phyloP scores from a whole-genome alignment of 2,113 vertebrate genomes.

The Lichenostomus cassidix region DNA sequence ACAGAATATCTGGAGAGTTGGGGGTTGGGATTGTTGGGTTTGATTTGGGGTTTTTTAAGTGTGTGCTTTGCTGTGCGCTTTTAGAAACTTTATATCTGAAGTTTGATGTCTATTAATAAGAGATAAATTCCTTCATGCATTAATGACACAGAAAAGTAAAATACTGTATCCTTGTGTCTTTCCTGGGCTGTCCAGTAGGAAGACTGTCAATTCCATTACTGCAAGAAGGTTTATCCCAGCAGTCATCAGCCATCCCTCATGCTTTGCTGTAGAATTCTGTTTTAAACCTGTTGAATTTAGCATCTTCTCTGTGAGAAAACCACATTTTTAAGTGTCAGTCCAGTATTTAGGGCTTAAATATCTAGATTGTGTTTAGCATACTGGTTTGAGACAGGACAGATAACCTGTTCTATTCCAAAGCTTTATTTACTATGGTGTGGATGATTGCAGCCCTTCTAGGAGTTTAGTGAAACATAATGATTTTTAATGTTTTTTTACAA shows the following conservation, averaged over 20 bases:
- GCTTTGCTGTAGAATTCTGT: not conserved
- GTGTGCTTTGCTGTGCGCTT: not conserved
- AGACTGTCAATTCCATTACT: constrained; percentile 7
- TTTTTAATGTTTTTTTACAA: not conserved
- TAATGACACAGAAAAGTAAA: not conserved
- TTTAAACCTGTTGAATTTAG: not conserved
- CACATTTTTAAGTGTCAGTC: not conserved
- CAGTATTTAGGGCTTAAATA: not conserved
- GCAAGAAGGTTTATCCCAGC: not conserved
- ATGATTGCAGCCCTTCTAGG: not conserved
- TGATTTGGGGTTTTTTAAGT: not conserved
- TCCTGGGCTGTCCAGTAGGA: not conserved
- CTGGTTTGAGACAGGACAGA: not conserved
- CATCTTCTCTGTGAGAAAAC: not conserved
- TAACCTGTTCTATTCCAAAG: not conserved
- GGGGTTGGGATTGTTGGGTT: too few species aligned
- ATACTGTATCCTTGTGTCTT: not conserved
- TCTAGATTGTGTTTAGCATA: not conserved
- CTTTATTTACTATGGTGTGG: not conserved
- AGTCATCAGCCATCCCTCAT: not conserved
- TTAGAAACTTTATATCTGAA: not conserved
- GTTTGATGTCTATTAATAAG: not conserved
- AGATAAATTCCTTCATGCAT: not conserved
- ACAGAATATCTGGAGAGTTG: not conserved
- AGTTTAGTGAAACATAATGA: not conserved